Base-by-base conservation (phyloP, 2,113 vertebrate species). In the Perccottus glenii region DNA sequence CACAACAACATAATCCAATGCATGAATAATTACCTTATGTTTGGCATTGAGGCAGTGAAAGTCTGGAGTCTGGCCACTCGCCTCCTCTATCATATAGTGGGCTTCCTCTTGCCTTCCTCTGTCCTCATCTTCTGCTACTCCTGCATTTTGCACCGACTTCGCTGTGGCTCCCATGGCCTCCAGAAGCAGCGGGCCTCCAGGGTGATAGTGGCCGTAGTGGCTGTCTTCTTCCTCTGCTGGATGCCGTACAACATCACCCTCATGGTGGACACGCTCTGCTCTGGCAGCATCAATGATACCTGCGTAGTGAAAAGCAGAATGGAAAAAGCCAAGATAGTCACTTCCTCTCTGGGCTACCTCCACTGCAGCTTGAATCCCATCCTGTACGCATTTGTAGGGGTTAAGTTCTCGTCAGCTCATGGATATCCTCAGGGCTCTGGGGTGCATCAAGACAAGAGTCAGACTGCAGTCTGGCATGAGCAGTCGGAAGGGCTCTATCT, bases 291-390 rank as follows among this genome's bases (percentile, higher is more conserved):
- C 0, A 64, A n/a, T n/a, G n/a, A 3, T 1, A 44, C 75, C 38
- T 96, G 90, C 9, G 57, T 35, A 1, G 42, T 0, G 27, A 73
- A 7, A 14, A 72, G 59, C 0, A 63, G 12, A 0, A 49, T 95
- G 72, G 88, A 92, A 0, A 84, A 92, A 11, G 85, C 87, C 3
- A 52, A 75, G 43, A 84, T 66, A 0, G 16, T 94, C 65, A 94
- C 95, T 0, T 83, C 87, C 0, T 83, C 89, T 0, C 0, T 96
- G 16, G 93, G 93, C 11, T 92, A 92, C 75, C 81, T 95, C 56
- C 96, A 97, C 86, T 94, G 94, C 88, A 94, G 94, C 86, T 89
- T 97, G 36, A 96, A 96, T 73, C 96, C 96, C 0, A 58, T 97
- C 59, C 92, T 97, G 55, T 97, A 97, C 0, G 94, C 94, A 27